Evolutionary conservation across 1,140 invertebrate genomes (phyloP), one percentile per base, ranked within the genome.

Genomic region (Aphaenogaster floridana): DNA sequence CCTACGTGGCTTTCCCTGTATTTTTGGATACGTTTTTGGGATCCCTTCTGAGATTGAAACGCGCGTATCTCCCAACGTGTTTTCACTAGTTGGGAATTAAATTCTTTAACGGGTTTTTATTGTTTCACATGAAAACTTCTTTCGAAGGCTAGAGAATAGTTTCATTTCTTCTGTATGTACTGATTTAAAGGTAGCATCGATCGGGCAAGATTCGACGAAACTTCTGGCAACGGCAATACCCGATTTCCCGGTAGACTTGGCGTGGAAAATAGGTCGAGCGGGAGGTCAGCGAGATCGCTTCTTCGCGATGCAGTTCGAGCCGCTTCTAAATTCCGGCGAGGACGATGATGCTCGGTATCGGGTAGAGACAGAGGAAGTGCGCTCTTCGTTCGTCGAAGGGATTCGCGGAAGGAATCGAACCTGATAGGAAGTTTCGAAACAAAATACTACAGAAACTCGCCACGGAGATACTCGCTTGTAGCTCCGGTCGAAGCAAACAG

Each of bases 401-500:
- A 21, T 61, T 76, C 80, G 45, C 69, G 34, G 54, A 63, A 76
- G 21, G 42, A 34, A 84, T 84, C 69, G 69, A 74, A 84, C 42
- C 76, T 50, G 80, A 84, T 84, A 74, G 42, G 13, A 84, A 84
- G 69, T 84, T 84, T 50, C 64, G 69, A 45, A 63, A 74, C 54
- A 54, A 57, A 76, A 74, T 50, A 71, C n/a, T 57, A 17, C 79
- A 52, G 36, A 78, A 63, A 9, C 48, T 42, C 48, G 48, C 78
- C 11, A 15, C 68, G 34, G 13, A 61, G 7, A 42, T 74, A 83
- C 8, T 28, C 52, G 42, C 11, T 34, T 74, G 57, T 59, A 81
- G 64, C 34, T 42, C 34, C n/a, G 45, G 13, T 50, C 13, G 80
- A 15, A 28, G n/a, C 42, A 83, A 83, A 83, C 80, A 61, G 68